Percentiles rank a stretch among this genome's conserved stretches.
phyloP scores from a whole-genome alignment of 2,797 vertebrate species.

The Phrynocephalus guinanensis region DNA sequence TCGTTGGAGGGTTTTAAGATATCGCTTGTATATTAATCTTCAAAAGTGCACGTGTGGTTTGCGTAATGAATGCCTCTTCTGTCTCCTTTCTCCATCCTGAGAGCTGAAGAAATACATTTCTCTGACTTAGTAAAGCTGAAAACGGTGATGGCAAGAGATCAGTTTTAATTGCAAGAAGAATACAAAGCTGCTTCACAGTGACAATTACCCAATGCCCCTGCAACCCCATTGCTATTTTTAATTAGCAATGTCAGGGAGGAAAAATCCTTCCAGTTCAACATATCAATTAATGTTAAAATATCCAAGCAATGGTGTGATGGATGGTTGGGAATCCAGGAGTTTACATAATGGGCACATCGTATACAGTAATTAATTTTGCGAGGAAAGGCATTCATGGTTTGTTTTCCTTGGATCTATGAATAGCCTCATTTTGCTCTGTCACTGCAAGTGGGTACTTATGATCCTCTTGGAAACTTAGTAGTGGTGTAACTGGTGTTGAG shows the following conservation, averaged over 20 bases:
- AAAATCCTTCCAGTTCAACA: slow-evolving; percentile 38
- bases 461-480: not conserved
- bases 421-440: slow-evolving; percentile 43
- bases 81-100: slow-evolving; percentile 37
- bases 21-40: not conserved
- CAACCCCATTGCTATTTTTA: slow-evolving; percentile 46
- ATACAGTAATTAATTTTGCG: slow-evolving; percentile 18
- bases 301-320: slow-evolving; percentile 11
- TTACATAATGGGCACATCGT: slow-evolving; percentile 15
- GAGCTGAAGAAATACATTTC: slow-evolving; percentile 58
- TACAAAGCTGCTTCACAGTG: slow-evolving; percentile 50
- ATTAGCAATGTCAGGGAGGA: slow-evolving; percentile 45
- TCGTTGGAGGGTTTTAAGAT: slow-evolving; percentile 16
- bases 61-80: slow-evolving; percentile 38
- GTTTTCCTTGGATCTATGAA: not conserved
- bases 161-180: slow-evolving; percentile 51
- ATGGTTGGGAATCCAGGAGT: slow-evolving; percentile 11
- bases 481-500: slow-evolving; percentile 4
- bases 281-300: slow-evolving; percentile 29
- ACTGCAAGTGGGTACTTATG: not conserved
- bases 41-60: slow-evolving; percentile 26
- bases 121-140: slow-evolving; percentile 52
- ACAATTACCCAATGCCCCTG: slow-evolving; percentile 42
- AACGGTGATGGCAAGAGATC: slow-evolving; percentile 35
- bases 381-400: not conserved